These are phyloP conservation scores for Drosophila novamexicana DNA, from an alignment of 1,140 invertebrate genomes.

Conservation along the genomic window DNA sequence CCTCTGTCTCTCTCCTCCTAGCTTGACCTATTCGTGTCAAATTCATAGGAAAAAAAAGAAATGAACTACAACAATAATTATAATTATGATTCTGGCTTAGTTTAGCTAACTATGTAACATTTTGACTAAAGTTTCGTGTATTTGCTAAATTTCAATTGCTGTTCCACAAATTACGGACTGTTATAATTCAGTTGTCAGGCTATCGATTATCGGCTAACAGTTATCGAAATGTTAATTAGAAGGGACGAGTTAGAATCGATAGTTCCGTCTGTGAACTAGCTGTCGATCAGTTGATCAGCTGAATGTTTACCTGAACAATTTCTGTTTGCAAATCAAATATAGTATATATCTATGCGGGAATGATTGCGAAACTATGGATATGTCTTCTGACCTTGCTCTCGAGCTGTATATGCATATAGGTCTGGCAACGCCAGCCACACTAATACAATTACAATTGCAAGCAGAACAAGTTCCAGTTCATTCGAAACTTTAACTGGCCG, in stretches of 20 bases:
- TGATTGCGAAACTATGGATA: too few relatives aligned
- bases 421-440: too few relatives aligned
- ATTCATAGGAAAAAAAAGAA: slow-evolving; percentile 21
- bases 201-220: not conserved
- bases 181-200: not conserved
- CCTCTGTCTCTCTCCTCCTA: not conserved
- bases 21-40: not conserved
- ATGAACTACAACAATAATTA: not conserved
- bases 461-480: not conserved
- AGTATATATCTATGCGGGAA: too few relatives aligned
- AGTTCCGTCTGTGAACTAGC: too few relatives aligned
- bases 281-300: too few relatives aligned
- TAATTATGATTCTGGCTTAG: slow-evolving; percentile 17
- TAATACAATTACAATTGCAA: too few relatives aligned
- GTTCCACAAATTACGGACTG: not conserved
- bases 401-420: too few relatives aligned
- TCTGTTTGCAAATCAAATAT: not conserved
- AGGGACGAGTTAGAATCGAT: not conserved
- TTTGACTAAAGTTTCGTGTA: slow-evolving; percentile 28
- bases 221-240: slow-evolving; percentile 2
- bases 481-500: not conserved
- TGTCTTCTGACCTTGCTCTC: too few relatives aligned
- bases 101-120: slow-evolving; percentile 40
- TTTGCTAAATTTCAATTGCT: not conserved
- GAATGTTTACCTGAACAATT: not conserved